Percentiles rank a stretch among this genome's conserved stretches.
These are phyloP conservation scores for Rhingia rostrata DNA, from an alignment of 2,888 invertebrate species.

Conservation along the genomic window DNA sequence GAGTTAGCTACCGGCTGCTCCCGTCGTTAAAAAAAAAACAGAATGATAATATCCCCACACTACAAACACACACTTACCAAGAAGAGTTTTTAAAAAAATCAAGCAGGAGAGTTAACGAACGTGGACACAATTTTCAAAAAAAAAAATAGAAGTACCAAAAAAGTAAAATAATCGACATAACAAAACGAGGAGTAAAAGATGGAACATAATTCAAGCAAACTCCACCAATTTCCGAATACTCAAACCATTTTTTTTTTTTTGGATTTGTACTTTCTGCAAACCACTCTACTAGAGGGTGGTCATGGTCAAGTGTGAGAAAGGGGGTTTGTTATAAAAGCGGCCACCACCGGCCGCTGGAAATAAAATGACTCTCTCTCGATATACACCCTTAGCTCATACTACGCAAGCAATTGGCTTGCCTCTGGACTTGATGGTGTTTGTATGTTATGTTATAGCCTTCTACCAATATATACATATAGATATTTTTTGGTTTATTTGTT, in stretches of 20 bases:
- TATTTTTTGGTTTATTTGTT: slow-evolving; percentile 27
- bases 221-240: slow-evolving; percentile 72
- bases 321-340: slow-evolving; percentile 43
- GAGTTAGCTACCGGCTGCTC: slow-evolving; percentile 60
- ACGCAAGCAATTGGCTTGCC: slow-evolving; percentile 63
- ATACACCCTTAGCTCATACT: slow-evolving; percentile 63
- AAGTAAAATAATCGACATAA: slow-evolving; percentile 63
- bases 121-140: slow-evolving; percentile 63
- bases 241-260: slow-evolving; percentile 59
- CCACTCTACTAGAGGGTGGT: slow-evolving; percentile 34
- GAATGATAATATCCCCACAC: slow-evolving; percentile 55
- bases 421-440: slow-evolving; percentile 64
- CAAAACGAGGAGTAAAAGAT: slow-evolving; percentile 72
- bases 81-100: slow-evolving; percentile 15
- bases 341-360: slow-evolving; percentile 32
- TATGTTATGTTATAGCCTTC: slow-evolving; percentile 64
- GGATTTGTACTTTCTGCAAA: slow-evolving; percentile 53
- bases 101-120: slow-evolving; percentile 59
- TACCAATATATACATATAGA: slow-evolving; percentile 50
- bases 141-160: slow-evolving; percentile 17
- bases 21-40: slow-evolving; percentile 40
- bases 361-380: slow-evolving; percentile 49
- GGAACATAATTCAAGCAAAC: slow-evolving; percentile 74
- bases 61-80: slow-evolving; percentile 40
- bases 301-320: slow-evolving; percentile 7